phyloP scores from a whole-genome alignment of 2,113 vertebrate species.

The Tachysurus fulvidraco region DNA sequence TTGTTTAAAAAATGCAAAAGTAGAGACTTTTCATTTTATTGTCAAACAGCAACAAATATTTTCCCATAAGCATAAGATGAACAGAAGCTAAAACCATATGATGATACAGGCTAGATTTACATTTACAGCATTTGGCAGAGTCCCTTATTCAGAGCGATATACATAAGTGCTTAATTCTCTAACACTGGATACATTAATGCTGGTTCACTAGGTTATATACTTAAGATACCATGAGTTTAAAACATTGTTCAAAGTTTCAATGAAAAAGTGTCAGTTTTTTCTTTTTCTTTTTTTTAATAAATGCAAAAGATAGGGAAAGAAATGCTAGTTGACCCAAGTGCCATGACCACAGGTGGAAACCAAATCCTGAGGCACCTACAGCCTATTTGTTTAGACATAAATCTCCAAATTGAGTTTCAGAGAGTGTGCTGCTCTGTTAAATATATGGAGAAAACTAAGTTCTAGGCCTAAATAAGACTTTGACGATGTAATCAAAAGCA shows the following conservation, averaged over 20 bases:
- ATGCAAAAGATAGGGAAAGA: too few relatives aligned
- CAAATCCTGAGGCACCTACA: neutral
- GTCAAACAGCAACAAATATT: neutral
- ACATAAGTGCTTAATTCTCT: too few relatives aligned
- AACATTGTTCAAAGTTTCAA: too few relatives aligned
- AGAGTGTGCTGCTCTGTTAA: slow-evolving; percentile 54
- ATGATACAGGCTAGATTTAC: neutral
- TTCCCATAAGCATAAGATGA: neutral
- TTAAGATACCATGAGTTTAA: too few relatives aligned
- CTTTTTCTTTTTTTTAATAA: too few relatives aligned
- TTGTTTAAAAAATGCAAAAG: neutral
- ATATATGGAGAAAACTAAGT: slow-evolving; percentile 45
- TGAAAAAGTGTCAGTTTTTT: too few relatives aligned
- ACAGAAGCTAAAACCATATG: neutral
- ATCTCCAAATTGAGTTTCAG: slow-evolving; percentile 64
- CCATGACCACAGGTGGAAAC: neutral
- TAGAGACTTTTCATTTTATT: slow-evolving; percentile 2
- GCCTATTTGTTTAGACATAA: slow-evolving; percentile 45
- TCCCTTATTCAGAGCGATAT: too few relatives aligned
- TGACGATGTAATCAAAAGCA: slow-evolving; percentile 48
- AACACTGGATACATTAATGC: too few relatives aligned
- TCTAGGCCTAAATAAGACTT: slow-evolving; percentile 56
- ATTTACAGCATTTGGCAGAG: too few relatives aligned
- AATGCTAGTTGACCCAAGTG: neutral
- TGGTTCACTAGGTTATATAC: too few relatives aligned